Evolutionary conservation across 2,888 invertebrate species (phyloP).

Genomic region (Cryptus armator): DNA sequence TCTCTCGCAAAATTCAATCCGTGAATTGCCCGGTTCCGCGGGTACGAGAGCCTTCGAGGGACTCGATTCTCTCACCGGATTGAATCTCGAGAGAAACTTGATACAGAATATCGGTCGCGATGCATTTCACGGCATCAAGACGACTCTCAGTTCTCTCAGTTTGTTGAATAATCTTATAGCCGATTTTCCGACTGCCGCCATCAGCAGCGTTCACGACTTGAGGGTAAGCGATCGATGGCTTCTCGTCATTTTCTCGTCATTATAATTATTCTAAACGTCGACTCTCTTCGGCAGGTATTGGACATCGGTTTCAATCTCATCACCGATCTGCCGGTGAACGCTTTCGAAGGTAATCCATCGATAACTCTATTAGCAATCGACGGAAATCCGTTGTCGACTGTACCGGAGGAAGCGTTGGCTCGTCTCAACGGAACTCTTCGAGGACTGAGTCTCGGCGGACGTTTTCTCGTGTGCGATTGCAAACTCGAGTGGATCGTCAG

Average conservation of each 20-base stretch:
- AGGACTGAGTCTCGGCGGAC: conserved; percentile 94
- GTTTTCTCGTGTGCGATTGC: conserved; percentile 96
- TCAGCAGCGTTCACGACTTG: conserved; percentile 91
- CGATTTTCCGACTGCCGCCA: conserved; percentile 94
- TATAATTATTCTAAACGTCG: background rate
- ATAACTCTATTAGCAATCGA: conserved; percentile 95
- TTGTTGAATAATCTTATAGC: conserved; percentile 95
- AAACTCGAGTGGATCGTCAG: conserved; percentile 95
- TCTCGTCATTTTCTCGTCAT: too few relatives aligned
- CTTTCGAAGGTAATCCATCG: conserved; percentile 93
- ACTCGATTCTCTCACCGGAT: conserved; percentile 92
- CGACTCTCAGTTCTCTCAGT: conserved; percentile 94
- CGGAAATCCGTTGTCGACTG: conserved; percentile 95
- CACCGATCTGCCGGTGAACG: conserved; percentile 92
- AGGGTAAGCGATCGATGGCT: conserved; percentile 85
- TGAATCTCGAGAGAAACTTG: conserved; percentile 95
- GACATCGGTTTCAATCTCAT: conserved; percentile 97
- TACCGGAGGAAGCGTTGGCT: conserved; percentile 92
- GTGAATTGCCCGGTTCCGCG: conserved; percentile 91
- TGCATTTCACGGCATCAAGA: conserved; percentile 92
- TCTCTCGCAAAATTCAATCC: conserved; percentile 94
- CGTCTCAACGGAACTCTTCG: conserved; percentile 93
- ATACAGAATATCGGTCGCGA: conserved; percentile 92
- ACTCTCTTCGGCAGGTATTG: conserved; percentile 87
- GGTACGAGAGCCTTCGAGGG: conserved; percentile 91